Base-by-base conservation (phyloP, 2,797 vertebrate genomes). In the Semaprochilodus insignis region DNA sequence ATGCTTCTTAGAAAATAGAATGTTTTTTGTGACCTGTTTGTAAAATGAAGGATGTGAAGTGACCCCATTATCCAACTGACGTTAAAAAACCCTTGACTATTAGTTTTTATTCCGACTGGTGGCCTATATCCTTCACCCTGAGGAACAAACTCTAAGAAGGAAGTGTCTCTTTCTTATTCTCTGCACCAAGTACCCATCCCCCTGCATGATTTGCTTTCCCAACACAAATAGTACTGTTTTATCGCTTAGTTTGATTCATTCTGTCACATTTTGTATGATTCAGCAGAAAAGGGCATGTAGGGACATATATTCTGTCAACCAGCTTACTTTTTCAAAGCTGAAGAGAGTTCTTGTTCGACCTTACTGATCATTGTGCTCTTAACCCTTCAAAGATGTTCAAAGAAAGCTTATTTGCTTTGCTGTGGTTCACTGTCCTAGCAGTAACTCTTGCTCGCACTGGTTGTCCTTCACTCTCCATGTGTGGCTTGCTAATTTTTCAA, bases 381-480 rank as follows among this genome's bases (percentile, higher is more conserved):
- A 40, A 40, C 73, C 4, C 21, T 77, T 78, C 66, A 57, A 11
- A 71, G 81, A 54, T 72, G 77, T 71, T 60, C 65, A 65, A 19
- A 60, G n/a, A 75, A 71, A 63, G 27, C 66, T 77, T 62, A 70
- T 23, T 81, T 76, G 84, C 55, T 52, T 6, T n/a, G 31, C 72
- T 81, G 17, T 76, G n/a, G 34, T 65, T 67, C 25, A 84, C 62
- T 66, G 34, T 44, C 19, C n/a, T 81, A 80, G 55, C 63, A 60
- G 73, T 74, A 63, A 69, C 62, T 16, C 13, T 27, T 59, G 78
- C 40, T 34, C 52, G 62, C 16, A 55, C 2, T 80, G 17, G 21
- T 66, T 72, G 59, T 78, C 31, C 17, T 77, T 81, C 66, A 74
- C 74, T 82, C 54, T 60, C 16, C 81, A 40, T 78, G 77, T 54